Conservation (phyloP, 2,888 invertebrate species). For the Ornithoptera priamus region DNA sequence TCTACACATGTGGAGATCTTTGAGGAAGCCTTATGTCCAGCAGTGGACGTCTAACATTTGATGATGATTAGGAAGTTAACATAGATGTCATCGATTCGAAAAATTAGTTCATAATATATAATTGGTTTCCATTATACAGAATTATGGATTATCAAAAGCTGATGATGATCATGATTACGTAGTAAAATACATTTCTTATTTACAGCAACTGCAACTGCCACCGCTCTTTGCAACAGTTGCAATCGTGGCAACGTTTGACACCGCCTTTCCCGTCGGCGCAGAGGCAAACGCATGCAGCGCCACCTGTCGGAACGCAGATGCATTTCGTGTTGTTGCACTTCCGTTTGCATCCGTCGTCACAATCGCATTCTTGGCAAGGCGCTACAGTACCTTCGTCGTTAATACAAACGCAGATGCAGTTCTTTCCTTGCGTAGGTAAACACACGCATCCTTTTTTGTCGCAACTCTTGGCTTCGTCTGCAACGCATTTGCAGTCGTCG, state of each 20-base stretch:
- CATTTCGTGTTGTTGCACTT: constrained; percentile 27
- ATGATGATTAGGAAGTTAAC: no score
- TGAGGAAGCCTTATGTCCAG: no score
- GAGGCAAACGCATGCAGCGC: constrained; percentile 33
- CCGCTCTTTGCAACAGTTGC: constrained; percentile 30
- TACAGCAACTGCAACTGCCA: no score
- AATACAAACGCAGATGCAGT: constrained; percentile 44
- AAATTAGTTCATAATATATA: no score
- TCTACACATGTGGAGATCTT: no score
- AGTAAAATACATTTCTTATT: no score
- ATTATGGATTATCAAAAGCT: no score
- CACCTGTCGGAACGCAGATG: constrained; percentile 33
- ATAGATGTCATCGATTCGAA: no score
- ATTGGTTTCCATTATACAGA: no score
- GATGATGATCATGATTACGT: no score
- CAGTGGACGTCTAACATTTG: no score
- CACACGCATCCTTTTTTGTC: constrained; percentile 45
- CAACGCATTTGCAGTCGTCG: constrained; percentile 35
- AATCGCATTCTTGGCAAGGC: constrained; percentile 41
- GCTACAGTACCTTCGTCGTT: constrained; percentile 39
- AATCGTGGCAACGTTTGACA: constrained; percentile 35
- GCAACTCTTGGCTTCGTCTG: constrained; percentile 34
- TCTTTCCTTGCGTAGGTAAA: constrained; percentile 41
- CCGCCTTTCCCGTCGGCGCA: constrained; percentile 32
- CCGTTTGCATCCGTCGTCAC: constrained; percentile 29